Conservation (phyloP, 2,113 vertebrate species). For the Zosterops pallidus region DNA sequence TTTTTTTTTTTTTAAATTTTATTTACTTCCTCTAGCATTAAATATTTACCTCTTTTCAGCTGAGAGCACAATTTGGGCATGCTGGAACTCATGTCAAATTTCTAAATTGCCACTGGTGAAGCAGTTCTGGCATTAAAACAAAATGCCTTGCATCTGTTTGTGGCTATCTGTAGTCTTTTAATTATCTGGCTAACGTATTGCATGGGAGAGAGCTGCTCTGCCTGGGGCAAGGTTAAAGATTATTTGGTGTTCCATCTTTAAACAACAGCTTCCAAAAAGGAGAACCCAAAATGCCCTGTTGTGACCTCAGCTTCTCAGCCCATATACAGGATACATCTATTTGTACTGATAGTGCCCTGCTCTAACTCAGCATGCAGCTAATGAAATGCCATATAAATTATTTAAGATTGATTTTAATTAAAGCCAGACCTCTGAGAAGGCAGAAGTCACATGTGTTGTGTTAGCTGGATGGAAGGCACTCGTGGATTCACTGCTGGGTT, state of each 20-base stretch:
- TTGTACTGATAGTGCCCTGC: neutral
- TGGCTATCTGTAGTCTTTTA: constrained; percentile 32
- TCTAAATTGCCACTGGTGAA: neutral
- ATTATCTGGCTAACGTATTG: constrained; percentile 16
- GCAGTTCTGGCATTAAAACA: neutral
- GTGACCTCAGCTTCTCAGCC: neutral
- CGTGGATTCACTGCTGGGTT: neutral
- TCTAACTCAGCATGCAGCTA: neutral
- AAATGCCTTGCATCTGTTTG: constrained; percentile 3
- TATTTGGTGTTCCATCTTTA: neutral
- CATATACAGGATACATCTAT: neutral
- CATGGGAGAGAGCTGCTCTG: neutral
- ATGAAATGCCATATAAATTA: constrained; percentile 35
- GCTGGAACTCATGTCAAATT: neutral
- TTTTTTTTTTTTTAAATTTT: neutral
- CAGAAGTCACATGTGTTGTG: neutral
- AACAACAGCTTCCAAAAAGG: neutral
- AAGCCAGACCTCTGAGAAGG: constrained; percentile 10
- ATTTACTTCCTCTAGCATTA: neutral
- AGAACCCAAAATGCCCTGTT: neutral
- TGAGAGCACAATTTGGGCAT: neutral
- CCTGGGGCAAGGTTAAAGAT: constrained; percentile 10
- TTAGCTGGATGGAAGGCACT: neutral
- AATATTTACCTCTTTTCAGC: neutral
- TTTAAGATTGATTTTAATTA: constrained; percentile 45